A percentile compares a stretch with the other conserved stretches of the same genome.
Conservation (phyloP, 2,888 invertebrate genomes). For the Drosophila ezoana region DNA sequence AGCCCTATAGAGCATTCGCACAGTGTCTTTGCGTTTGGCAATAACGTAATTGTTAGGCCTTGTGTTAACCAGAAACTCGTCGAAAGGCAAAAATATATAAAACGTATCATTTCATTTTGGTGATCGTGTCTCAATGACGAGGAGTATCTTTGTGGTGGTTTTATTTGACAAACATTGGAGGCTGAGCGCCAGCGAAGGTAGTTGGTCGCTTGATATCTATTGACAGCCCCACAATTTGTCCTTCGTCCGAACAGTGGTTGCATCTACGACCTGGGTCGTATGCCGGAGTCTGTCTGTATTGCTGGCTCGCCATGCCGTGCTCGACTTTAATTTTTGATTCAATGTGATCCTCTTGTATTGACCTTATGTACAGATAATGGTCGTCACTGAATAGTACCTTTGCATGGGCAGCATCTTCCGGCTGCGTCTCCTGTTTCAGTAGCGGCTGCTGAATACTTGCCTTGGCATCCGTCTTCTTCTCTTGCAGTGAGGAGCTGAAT, state of each 20-base stretch:
- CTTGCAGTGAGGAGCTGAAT: too few species aligned
- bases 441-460: too few species aligned
- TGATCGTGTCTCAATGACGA: background rate
- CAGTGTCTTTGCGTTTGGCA: conserved; percentile 4
- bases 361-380: background rate
- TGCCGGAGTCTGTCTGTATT: background rate
- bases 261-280: background rate
- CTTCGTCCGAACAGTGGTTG: background rate
- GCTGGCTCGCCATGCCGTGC: background rate
- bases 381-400: too few species aligned
- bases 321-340: background rate
- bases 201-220: background rate
- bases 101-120: background rate
- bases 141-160: background rate
- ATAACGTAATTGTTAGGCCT: conserved; percentile 29
- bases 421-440: too few species aligned
- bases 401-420: too few species aligned
- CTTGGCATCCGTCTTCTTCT: too few species aligned
- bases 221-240: too few species aligned
- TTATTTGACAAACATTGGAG: background rate
- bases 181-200: background rate
- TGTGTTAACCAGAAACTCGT: conserved; percentile 25
- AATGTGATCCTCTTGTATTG: background rate
- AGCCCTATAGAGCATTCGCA: conserved; percentile 1
- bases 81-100: background rate